A percentile compares a stretch with the other conserved stretches of the same genome.
Evolutionary conservation across 2,888 invertebrate species (phyloP).

Genomic region (Pandemis heparana): DNA sequence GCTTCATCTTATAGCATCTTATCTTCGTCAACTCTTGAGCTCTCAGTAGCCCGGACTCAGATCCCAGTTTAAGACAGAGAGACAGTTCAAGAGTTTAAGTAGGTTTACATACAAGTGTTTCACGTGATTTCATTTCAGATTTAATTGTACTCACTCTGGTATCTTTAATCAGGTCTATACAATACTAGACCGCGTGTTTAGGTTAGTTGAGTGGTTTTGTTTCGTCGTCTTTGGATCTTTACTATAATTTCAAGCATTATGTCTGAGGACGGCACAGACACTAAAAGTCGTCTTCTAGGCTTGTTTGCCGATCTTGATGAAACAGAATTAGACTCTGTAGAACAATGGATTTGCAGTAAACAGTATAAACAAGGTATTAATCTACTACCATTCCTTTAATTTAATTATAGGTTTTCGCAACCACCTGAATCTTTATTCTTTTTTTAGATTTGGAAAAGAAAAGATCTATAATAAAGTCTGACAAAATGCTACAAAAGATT

Average conservation of each 20-base stretch:
- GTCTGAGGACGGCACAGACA: conserved; percentile 59
- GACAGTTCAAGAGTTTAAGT: too few relatives aligned
- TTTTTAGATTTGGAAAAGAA: conserved; percentile 68
- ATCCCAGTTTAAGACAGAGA: too few relatives aligned
- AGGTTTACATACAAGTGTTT: too few relatives aligned
- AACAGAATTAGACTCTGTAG: conserved; percentile 63
- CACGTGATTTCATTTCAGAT: too few relatives aligned
- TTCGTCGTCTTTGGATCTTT: neutral
- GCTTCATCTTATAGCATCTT: too few relatives aligned
- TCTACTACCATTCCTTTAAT: too few relatives aligned
- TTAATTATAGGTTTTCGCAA: neutral
- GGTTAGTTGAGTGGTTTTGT: neutral
- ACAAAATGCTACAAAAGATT: conserved; percentile 66
- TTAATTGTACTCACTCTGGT: too few relatives aligned
- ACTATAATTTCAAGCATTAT: conserved; percentile 45
- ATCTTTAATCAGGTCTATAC: too few relatives aligned
- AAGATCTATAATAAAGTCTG: conserved; percentile 58
- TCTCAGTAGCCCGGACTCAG: too few relatives aligned
- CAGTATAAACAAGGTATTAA: conserved; percentile 69
- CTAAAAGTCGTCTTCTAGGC: conserved; percentile 67
- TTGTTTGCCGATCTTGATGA: conserved; percentile 66
- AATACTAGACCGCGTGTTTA: neutral
- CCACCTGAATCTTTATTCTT: neutral
- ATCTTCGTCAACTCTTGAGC: too few relatives aligned
- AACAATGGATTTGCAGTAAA: conserved; percentile 72